Conservation (phyloP, 1,140 invertebrate species). For the Rhopalosiphum padi region DNA sequence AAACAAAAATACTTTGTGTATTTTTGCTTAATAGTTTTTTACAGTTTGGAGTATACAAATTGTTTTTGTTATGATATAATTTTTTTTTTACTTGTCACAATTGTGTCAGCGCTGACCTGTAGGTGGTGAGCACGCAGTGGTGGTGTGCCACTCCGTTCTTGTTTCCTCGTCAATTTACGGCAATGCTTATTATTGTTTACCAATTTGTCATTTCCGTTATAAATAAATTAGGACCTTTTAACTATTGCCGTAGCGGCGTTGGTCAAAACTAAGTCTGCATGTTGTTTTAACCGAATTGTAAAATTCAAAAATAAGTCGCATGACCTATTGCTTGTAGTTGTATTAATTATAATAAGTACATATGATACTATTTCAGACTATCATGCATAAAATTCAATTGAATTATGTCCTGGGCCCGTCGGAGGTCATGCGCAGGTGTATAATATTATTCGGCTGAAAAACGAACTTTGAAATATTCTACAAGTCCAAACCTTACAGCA, state of each 20-base stretch:
- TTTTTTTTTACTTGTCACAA: background rate
- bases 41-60: background rate
- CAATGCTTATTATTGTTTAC: background rate
- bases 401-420: fast-evolving
- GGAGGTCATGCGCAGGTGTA: background rate
- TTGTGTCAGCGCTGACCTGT: background rate
- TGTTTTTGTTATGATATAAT: background rate
- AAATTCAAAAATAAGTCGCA: background rate
- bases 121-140: too few species aligned
- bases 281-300: background rate
- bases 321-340: background rate
- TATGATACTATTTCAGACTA: background rate
- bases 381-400: background rate
- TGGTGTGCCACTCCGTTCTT: background rate
- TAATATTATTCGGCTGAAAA: background rate
- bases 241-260: background rate
- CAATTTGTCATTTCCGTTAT: background rate
- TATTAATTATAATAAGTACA: too few species aligned
- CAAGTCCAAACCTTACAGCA: background rate
- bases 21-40: background rate
- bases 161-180: background rate
- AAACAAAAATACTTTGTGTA: background rate
- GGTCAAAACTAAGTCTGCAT: too few species aligned
- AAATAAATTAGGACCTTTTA: background rate
- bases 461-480: too few species aligned